A percentile compares a stretch with the other conserved stretches of the same genome.
These are phyloP conservation scores for Ochropacha duplaris DNA, from an alignment of 2,888 invertebrate species.

Conservation along the genomic window DNA sequence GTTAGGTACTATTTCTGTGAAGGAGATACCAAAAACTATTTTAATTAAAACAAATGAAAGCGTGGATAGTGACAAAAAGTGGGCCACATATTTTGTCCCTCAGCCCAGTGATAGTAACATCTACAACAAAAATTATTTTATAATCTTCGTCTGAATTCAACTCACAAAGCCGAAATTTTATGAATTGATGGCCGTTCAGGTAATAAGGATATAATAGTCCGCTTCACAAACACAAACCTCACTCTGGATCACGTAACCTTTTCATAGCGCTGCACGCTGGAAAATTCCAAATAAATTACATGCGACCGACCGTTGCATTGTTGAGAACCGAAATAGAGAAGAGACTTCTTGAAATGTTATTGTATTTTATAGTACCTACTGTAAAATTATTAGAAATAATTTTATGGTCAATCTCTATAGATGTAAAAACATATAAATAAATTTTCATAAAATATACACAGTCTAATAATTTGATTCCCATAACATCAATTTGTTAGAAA, in stretches of 20 bases:
- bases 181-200: constrained; percentile 35
- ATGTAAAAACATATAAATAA: no score
- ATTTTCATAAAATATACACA: no score
- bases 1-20: no score
- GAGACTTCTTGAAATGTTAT: constrained; percentile 24
- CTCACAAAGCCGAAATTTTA: not conserved
- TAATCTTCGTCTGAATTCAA: constrained; percentile 1
- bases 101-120: no score
- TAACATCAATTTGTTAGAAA: no score
- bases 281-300: constrained; percentile 59
- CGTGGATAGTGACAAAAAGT: no score
- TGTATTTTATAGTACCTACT: not conserved
- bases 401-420: no score
- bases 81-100: no score
- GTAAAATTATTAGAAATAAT: no score
- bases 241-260: constrained; percentile 66
- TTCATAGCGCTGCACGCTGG: constrained; percentile 65
- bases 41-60: no score
- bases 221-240: constrained; percentile 17
- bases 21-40: no score
- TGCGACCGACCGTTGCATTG: constrained; percentile 55
- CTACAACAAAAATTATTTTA: not conserved
- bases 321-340: constrained; percentile 35
- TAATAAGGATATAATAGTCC: constrained; percentile 51
- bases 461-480: no score